Evolutionary conservation across 53 echinoderm and acorn worm species (phyloP), one percentile per base, ranked within the genome.

Genomic region (Glandiceps talaboti): DNA sequence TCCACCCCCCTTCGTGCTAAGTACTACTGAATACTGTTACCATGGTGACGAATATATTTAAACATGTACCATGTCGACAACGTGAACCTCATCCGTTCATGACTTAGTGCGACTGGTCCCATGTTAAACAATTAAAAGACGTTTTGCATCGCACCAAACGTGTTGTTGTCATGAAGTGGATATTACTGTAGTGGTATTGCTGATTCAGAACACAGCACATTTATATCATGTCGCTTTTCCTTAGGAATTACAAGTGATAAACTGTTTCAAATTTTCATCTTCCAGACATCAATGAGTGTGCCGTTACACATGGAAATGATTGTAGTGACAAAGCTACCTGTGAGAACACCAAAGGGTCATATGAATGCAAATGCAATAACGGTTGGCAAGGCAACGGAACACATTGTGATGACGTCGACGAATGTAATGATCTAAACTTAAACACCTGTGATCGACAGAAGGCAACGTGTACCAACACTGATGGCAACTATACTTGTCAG

Each of bases 271-370:
- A 6, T 45, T 20, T 45, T 6, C 20, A 12, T 12, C 20, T 45
- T 80, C 0, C 83, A 94, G 94, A 94, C 79, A 88, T 88, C 81
- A 83, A 94, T 81, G 94, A 94, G 73, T 94, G 94, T 45, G 28
- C 78, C 25, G 26, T 73, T 1, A 30, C 81, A 32, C 1, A 26
- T 25, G 27, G 27, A 32, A 76, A 88, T 32, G 74, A 79, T 33
- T 94, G 94, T 80, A 79, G 73, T 1, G 73, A 25, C 73, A 82
- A 86, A 28, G 75, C 90, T 0, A 77, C 27, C 14, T 94, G 94
- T 80, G 75, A 76, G 28, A 92, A 94, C 80, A 82, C 82, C 1
- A 29, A 32, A 0, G 94, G 94, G 0, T 85, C 87, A 14, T 94
- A 86, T 31, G 30, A 27, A 1, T 94, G 94, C 45, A 78, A 81